Conservation (phyloP, 2,888 invertebrate species). For the Mechanitis mazaeus region DNA sequence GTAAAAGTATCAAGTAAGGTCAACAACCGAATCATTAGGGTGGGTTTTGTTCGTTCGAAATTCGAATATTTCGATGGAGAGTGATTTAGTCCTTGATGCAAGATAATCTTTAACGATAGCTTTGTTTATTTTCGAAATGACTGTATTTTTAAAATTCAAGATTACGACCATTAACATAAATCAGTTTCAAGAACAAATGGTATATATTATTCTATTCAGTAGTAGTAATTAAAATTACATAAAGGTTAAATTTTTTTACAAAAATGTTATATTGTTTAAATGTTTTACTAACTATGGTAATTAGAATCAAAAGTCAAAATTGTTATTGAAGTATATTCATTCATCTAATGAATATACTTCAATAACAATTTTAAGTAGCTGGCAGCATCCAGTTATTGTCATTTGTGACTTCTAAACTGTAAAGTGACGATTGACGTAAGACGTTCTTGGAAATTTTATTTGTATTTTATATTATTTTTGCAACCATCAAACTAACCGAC, state of each 20-base stretch:
- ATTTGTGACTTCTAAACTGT: constrained; percentile 6
- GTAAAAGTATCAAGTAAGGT: constrained; percentile 42
- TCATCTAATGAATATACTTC: too few relatives aligned
- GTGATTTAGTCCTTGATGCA: not conserved
- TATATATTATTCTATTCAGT: too few relatives aligned
- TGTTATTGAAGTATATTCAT: too few relatives aligned
- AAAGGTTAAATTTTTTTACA: too few relatives aligned
- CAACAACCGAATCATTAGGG: constrained; percentile 58
- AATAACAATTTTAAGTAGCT: not conserved
- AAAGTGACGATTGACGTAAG: constrained; percentile 16
- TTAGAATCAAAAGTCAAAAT: too few relatives aligned
- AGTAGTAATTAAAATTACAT: not conserved
- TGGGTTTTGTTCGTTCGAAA: constrained; percentile 31
- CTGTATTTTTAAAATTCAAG: too few relatives aligned
- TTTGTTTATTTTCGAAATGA: not conserved
- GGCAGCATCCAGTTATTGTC: not conserved
- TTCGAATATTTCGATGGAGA: constrained; percentile 6
- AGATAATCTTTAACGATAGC: constrained; percentile 20
- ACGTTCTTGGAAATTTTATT: not conserved
- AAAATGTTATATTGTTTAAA: too few relatives aligned
- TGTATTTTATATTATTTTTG: constrained; percentile 17
- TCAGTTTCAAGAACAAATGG: too few relatives aligned
- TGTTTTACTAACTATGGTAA: too few relatives aligned
- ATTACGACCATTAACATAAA: too few relatives aligned
- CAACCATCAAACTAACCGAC: constrained; percentile 24